phyloP scores from a whole-genome alignment of 1,140 invertebrate genomes.

The Druon quercuslanigerum region DNA sequence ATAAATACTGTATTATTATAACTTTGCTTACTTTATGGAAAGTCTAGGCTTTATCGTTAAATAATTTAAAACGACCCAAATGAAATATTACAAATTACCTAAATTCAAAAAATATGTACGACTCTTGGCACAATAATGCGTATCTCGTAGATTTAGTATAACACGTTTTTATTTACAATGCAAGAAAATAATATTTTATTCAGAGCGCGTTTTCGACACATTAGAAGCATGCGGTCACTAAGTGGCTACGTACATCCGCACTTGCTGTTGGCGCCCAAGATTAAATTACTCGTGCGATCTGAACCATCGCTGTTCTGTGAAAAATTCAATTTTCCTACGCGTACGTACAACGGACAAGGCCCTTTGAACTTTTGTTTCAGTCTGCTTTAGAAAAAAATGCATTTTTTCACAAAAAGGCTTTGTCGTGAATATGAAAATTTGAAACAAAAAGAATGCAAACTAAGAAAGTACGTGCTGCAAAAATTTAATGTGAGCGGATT shows the following conservation, averaged over 20 bases:
- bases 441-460: background rate
- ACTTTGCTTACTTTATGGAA: too few relatives aligned
- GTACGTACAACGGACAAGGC: constrained; percentile 39
- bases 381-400: constrained; percentile 31
- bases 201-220: constrained; percentile 39
- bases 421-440: too few relatives aligned
- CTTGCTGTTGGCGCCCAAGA: constrained; percentile 44
- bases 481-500: too few relatives aligned
- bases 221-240: constrained; percentile 44
- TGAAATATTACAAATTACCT: too few relatives aligned
- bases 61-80: too few relatives aligned
- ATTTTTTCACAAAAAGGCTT: background rate
- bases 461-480: background rate
- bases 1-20: too few relatives aligned
- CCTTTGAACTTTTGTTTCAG: constrained; percentile 41
- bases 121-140: background rate
- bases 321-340: constrained; percentile 45
- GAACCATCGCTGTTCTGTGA: constrained; percentile 44
- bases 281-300: constrained; percentile 40
- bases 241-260: constrained; percentile 39
- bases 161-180: constrained; percentile 63
- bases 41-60: too few relatives aligned
- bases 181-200: constrained; percentile 50
- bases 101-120: too few relatives aligned
- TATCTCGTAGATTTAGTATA: constrained; percentile 45